phyloP scores from a whole-genome alignment of 2,113 vertebrate species.

The Leucosticte australis region DNA sequence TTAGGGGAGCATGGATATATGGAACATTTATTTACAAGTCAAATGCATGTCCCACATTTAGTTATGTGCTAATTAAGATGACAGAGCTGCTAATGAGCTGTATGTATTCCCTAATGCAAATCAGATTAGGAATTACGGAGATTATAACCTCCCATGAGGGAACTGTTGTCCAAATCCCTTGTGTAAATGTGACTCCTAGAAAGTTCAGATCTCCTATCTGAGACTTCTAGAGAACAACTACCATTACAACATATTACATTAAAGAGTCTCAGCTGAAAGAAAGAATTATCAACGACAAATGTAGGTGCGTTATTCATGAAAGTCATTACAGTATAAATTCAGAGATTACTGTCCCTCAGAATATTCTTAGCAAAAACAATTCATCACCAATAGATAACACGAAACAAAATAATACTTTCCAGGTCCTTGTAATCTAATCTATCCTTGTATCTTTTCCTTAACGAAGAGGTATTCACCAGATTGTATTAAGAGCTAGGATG shows the following conservation, averaged over 20 bases:
- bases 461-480: not conserved
- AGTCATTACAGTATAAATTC: not conserved
- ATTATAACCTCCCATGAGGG: not conserved
- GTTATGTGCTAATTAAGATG: not conserved
- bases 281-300: not conserved
- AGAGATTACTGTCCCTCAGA: not conserved
- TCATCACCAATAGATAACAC: not conserved
- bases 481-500: not conserved
- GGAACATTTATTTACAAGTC: slow-evolving; percentile 11
- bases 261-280: not conserved
- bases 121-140: not conserved
- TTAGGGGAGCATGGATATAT: not conserved
- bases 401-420: not conserved
- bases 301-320: not conserved
- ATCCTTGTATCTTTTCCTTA: not conserved
- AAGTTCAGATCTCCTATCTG: not conserved
- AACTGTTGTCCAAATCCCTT: not conserved
- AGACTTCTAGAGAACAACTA: not conserved
- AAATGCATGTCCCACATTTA: not conserved
- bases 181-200: not conserved
- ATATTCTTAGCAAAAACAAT: not conserved
- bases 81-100: not conserved
- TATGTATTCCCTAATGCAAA: not conserved
- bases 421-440: not conserved
- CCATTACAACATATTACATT: not conserved